A percentile compares a stretch with the other conserved stretches of the same genome.
Evolutionary conservation across 2,113 vertebrate genomes (phyloP).

Genomic region (Romanogobio albipinnatus): DNA sequence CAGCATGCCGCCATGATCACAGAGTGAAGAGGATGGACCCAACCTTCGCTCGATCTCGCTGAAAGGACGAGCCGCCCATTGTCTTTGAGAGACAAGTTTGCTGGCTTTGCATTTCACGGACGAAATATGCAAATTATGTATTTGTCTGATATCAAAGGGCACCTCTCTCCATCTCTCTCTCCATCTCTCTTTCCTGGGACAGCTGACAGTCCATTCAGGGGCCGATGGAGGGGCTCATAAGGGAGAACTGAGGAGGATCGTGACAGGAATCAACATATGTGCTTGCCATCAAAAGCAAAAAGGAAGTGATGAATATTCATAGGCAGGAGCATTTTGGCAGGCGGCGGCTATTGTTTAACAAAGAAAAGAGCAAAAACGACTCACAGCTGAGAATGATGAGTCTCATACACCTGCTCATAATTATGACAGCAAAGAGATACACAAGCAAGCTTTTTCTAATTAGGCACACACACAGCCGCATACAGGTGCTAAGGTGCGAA

Average conservation of each 20-base stretch:
- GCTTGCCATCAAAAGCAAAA: slow-evolving; percentile 77
- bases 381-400: slow-evolving; percentile 58
- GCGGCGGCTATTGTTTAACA: slow-evolving; percentile 74
- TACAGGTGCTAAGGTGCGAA: not conserved
- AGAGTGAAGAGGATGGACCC: not conserved
- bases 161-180: slow-evolving; percentile 37
- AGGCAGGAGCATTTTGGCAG: slow-evolving; percentile 75
- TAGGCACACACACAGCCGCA: slow-evolving; percentile 37
- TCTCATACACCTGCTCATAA: slow-evolving; percentile 57
- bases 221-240: slow-evolving; percentile 61
- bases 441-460: slow-evolving; percentile 48
- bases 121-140: slow-evolving; percentile 81
- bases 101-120: slow-evolving; percentile 55
- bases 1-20: slow-evolving; percentile 32
- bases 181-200: no score
- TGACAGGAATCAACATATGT: slow-evolving; percentile 68
- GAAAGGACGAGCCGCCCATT: slow-evolving; percentile 38
- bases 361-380: slow-evolving; percentile 51
- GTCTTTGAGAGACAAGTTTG: slow-evolving; percentile 50
- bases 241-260: slow-evolving; percentile 65
- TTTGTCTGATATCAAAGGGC: slow-evolving; percentile 73
- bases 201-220: slow-evolving; percentile 79
- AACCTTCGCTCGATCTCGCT: not conserved
- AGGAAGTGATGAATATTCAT: slow-evolving; percentile 80
- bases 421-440: slow-evolving; percentile 55